Conservation (phyloP, 2,797 vertebrate genomes). For the Sebastiscus albofasciatus region DNA sequence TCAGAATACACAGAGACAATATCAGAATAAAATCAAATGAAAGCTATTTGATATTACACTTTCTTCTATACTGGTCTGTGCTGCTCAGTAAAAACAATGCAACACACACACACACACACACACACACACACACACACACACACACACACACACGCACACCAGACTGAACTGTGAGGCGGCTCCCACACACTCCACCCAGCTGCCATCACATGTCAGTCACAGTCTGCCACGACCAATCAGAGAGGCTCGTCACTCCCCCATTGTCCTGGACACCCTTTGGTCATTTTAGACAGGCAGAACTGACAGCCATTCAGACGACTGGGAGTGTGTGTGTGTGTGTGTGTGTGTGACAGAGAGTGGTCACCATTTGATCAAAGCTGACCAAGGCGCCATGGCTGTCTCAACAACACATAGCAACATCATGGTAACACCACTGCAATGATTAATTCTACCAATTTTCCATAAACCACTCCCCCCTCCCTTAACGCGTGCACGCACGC, state of each 20-base stretch:
- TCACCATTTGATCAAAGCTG: constrained; percentile 48
- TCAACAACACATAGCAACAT: constrained; percentile 20
- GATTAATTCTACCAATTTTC: constrained; percentile 17
- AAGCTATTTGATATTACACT: neutral
- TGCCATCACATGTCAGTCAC: constrained; percentile 67
- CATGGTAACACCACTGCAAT: constrained; percentile 25
- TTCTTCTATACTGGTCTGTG: neutral
- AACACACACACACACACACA: neutral
- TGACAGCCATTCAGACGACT: constrained; percentile 50
- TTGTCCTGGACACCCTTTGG: constrained; percentile 59
- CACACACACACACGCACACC: constrained; percentile 11
- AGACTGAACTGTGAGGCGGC: constrained; percentile 3
- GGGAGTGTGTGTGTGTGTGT: constrained; percentile 22
- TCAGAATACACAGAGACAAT: neutral
- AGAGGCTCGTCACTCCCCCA: constrained; percentile 45
- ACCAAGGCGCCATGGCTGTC: neutral
- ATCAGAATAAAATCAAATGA: neutral
- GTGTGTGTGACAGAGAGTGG: neutral
- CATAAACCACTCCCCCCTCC: neutral
- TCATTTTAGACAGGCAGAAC: constrained; percentile 57
- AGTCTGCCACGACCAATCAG: constrained; percentile 65
- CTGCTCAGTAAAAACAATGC: neutral
- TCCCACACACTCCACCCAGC: constrained; percentile 50
- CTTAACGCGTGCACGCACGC: neutral
- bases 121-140: neutral